A percentile compares a stretch with the other conserved stretches of the same genome.
phyloP scores from a whole-genome alignment of 2,113 vertebrate genomes.

The Toxotes chatareus region DNA sequence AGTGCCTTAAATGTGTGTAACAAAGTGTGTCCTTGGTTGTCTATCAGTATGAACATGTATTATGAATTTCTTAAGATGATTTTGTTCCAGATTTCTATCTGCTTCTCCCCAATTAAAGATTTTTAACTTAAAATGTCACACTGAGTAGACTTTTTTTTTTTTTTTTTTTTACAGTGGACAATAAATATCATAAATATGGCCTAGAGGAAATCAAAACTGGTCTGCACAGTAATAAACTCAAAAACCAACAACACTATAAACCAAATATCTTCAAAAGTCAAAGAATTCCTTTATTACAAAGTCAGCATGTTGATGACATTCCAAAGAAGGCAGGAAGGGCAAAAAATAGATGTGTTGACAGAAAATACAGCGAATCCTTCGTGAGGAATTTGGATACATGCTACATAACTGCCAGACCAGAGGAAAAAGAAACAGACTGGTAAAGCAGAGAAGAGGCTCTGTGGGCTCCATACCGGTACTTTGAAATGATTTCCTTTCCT shows the following conservation, averaged over 20 bases:
- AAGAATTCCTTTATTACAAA: slow-evolving; percentile 84
- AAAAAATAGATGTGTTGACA: slow-evolving; percentile 43
- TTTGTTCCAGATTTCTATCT: slow-evolving; percentile 53
- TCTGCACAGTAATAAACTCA: not conserved
- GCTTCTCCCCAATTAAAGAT: slow-evolving; percentile 68
- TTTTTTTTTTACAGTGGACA: slow-evolving; percentile 8
- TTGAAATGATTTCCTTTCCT: slow-evolving; percentile 26
- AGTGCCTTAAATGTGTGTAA: slow-evolving; percentile 68
- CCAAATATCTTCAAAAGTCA: slow-evolving; percentile 49
- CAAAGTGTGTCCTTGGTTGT: slow-evolving; percentile 26
- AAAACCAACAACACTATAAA: not conserved
- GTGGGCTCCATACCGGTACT: not conserved
- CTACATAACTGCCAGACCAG: slow-evolving; percentile 65
- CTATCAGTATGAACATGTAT: slow-evolving; percentile 44
- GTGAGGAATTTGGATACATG: slow-evolving; percentile 62
- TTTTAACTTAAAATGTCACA: slow-evolving; percentile 41
- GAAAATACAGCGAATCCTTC: slow-evolving; percentile 62
- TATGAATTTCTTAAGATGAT: slow-evolving; percentile 27
- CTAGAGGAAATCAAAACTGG: not conserved
- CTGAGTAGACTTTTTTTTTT: not conserved
- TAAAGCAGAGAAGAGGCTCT: slow-evolving; percentile 18
- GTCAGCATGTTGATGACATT: slow-evolving; percentile 80
- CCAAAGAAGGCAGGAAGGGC: slow-evolving; percentile 62
- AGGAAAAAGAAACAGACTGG: not conserved
- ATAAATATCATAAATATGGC: too few relatives aligned